phyloP scores from a whole-genome alignment of 2,113 vertebrate genomes.

The Crotalus viridis region DNA sequence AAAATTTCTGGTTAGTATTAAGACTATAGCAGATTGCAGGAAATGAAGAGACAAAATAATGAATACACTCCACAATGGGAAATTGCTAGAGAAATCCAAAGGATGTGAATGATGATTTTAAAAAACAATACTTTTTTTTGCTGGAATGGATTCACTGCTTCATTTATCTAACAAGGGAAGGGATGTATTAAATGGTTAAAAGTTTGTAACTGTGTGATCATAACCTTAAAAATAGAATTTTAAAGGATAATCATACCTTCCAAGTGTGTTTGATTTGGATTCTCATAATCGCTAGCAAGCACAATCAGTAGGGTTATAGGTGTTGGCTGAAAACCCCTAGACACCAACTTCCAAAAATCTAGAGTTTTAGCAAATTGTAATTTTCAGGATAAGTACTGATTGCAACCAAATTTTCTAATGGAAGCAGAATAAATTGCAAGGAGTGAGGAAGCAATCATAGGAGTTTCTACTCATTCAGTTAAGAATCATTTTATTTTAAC shows the following conservation, averaged over 20 bases:
- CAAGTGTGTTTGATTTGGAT: neutral
- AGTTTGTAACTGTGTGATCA: neutral
- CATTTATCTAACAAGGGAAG: too few species aligned
- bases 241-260: neutral
- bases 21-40: neutral
- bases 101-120: too few species aligned
- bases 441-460: neutral
- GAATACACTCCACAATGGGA: neutral
- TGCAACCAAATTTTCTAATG: neutral
- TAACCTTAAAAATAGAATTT: neutral
- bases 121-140: too few species aligned
- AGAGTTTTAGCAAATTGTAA: neutral
- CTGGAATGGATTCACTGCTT: too few species aligned
- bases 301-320: neutral
- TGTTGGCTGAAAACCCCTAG: neutral
- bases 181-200: neutral
- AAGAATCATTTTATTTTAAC: neutral
- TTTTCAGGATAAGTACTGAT: neutral
- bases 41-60: neutral
- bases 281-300: neutral
- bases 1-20: neutral
- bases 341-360: neutral
- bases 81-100: neutral
- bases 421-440: neutral
- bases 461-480: neutral